Conservation (phyloP, 2,113 vertebrate species). For the Phainopepla nitens region DNA sequence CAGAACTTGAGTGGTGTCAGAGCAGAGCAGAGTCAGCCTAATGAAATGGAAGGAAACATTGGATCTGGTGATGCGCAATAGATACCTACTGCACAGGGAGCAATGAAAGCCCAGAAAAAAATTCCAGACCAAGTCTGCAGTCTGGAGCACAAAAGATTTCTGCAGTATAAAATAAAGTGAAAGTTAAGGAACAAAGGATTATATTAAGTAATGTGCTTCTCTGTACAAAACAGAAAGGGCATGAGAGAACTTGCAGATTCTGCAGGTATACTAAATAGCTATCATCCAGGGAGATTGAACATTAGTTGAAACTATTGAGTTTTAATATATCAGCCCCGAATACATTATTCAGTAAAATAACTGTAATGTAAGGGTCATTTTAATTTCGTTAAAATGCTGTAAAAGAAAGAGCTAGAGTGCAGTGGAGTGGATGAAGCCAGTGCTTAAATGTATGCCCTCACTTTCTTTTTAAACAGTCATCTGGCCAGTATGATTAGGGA, state of each 20-base stretch:
- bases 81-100: not conserved
- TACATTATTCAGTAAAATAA: not conserved
- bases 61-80: not conserved
- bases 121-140: not conserved
- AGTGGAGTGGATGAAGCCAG: not conserved
- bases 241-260: not conserved
- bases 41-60: not conserved
- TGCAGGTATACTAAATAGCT: not conserved
- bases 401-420: not conserved
- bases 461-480: not conserved
- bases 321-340: not conserved
- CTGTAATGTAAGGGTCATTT: not conserved
- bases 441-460: not conserved
- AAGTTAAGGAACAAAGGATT: not conserved
- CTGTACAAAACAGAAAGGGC: not conserved
- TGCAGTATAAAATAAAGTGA: not conserved
- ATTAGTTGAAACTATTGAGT: not conserved
- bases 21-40: not conserved
- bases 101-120: not conserved
- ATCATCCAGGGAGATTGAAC: not conserved
- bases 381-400: not conserved
- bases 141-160: not conserved
- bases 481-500: not conserved
- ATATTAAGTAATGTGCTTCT: not conserved
- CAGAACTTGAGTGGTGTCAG: not conserved